Evolutionary conservation across 1,140 invertebrate species (phyloP).

Genomic region (Nasonia vitripennis): DNA sequence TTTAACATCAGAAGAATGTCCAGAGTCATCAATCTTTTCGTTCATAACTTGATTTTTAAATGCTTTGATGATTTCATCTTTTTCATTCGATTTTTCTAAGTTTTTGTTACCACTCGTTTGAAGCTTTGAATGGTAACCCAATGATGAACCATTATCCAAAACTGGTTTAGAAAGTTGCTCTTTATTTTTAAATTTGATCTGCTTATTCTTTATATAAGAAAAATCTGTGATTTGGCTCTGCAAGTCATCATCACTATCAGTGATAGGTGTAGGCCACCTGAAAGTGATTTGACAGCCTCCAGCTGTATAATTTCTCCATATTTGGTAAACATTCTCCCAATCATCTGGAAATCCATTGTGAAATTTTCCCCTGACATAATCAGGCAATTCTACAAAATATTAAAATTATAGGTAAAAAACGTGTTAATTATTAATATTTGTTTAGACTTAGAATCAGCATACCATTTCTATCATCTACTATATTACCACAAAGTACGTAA

Average conservation of each 20-base stretch:
- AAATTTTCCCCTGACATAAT: conserved; percentile 68
- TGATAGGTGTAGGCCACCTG: conserved; percentile 67
- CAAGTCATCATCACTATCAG: conserved; percentile 69
- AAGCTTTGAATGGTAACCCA: conserved; percentile 29
- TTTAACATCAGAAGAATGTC: background rate
- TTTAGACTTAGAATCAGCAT: conserved; percentile 26
- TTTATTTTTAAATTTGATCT: background rate
- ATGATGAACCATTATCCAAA: conserved; percentile 6
- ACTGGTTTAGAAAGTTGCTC: background rate
- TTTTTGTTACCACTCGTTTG: background rate
- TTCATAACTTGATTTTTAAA: background rate
- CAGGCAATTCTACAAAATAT: conserved; percentile 63
- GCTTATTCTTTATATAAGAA: conserved; percentile 40
- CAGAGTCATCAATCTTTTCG: conserved; percentile 14
- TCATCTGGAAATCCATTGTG: conserved; percentile 71
- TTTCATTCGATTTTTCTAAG: conserved; percentile 18
- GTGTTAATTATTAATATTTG: conserved; percentile 26
- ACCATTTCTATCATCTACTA: conserved; percentile 64
- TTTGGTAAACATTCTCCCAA: conserved; percentile 67
- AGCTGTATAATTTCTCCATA: conserved; percentile 64
- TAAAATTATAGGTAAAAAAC: background rate
- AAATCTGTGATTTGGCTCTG: conserved; percentile 64
- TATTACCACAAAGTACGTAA: conserved; percentile 63
- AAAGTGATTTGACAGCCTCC: conserved; percentile 59
- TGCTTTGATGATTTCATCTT: background rate